Evolutionary conservation across 2,888 invertebrate genomes (phyloP).

Genomic region (Platypus cylindrus): DNA sequence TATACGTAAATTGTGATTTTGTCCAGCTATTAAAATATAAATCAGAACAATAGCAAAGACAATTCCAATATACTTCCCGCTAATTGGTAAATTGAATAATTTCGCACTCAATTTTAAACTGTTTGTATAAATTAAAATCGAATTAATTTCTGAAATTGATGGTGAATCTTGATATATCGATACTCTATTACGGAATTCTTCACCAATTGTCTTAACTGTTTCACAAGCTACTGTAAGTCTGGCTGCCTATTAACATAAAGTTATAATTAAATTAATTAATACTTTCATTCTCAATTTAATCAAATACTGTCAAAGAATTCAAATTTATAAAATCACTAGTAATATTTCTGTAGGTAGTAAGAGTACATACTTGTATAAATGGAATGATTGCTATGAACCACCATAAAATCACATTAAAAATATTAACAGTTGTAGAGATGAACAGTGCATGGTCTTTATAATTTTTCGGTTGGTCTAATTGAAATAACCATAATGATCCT

Average conservation of each 20-base stretch:
- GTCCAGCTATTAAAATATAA: constrained; percentile 54
- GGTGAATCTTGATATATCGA: constrained; percentile 70
- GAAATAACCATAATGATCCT: constrained; percentile 54
- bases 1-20: constrained; percentile 44
- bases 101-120: constrained; percentile 62
- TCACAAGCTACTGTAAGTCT: constrained; percentile 60
- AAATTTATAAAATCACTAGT: neutral
- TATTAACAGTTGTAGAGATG: constrained; percentile 42
- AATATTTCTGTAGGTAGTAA: neutral
- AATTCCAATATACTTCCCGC: constrained; percentile 53
- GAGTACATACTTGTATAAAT: constrained; percentile 51
- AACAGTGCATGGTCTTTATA: constrained; percentile 39
- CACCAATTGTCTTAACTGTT: constrained; percentile 59
- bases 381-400: constrained; percentile 50
- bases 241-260: constrained; percentile 62
- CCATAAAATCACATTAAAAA: constrained; percentile 52
- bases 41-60: constrained; percentile 47
- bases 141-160: constrained; percentile 59
- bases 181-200: constrained; percentile 64
- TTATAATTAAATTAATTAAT: no score
- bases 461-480: constrained; percentile 43
- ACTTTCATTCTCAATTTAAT: no score
- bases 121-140: constrained; percentile 63
- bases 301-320: neutral
- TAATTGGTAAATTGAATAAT: constrained; percentile 60